Evolutionary conservation across 2,797 vertebrate genomes (phyloP).

Genomic region (Cossypha niveicapilla): DNA sequence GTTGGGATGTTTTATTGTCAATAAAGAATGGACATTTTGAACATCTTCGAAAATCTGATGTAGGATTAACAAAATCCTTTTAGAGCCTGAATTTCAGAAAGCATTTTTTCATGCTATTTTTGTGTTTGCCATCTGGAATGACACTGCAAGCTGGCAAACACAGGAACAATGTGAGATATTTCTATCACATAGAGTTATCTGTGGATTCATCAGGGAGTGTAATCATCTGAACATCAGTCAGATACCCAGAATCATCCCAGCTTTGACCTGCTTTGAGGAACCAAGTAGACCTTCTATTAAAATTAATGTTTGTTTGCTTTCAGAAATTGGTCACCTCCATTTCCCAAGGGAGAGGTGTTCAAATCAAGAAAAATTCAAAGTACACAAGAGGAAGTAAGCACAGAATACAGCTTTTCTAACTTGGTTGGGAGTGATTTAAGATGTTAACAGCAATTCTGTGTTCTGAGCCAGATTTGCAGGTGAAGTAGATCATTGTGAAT

Average conservation of each 20-base stretch:
- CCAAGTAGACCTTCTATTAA: not conserved
- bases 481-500: not conserved
- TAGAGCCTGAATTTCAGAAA: conserved; percentile 44
- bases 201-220: conserved; percentile 26
- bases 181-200: conserved; percentile 41
- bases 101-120: conserved; percentile 62
- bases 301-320: not conserved
- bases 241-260: conserved; percentile 14
- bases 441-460: not conserved
- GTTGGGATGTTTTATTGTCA: not conserved
- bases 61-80: conserved; percentile 40
- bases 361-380: not conserved
- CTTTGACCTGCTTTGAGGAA: conserved; percentile 41
- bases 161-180: conserved; percentile 57
- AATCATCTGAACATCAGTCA: conserved; percentile 38
- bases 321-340: not conserved
- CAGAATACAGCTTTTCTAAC: not conserved
- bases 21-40: not conserved
- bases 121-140: conserved; percentile 73
- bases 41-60: conserved; percentile 11
- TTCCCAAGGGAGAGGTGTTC: not conserved
- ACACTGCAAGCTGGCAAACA: conserved; percentile 65
- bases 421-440: not conserved
- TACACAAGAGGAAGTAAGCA: not conserved
- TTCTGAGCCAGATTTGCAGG: not conserved